phyloP scores from a whole-genome alignment of 2,888 invertebrate species.

The Anodontia alba region DNA sequence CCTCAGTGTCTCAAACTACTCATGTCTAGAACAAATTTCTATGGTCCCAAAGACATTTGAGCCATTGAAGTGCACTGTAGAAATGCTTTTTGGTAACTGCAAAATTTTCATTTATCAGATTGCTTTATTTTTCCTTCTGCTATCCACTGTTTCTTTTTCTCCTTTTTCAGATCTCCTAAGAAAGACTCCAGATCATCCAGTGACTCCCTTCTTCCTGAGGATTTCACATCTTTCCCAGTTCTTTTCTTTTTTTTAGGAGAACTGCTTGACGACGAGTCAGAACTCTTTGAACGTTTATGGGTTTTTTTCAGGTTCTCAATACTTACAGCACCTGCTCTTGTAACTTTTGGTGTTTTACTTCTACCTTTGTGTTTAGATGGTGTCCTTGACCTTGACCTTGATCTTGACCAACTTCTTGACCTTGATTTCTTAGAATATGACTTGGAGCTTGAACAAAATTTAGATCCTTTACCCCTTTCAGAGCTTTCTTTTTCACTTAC shows the following conservation, averaged over 20 bases:
- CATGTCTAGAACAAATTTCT: no score
- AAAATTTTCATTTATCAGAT: neutral
- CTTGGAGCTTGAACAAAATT: neutral
- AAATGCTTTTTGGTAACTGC: no score
- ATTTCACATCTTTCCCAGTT: neutral
- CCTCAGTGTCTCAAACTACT: no score
- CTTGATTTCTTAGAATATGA: slow-evolving; percentile 18
- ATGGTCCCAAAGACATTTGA: no score
- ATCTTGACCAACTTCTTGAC: neutral
- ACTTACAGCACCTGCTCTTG: neutral
- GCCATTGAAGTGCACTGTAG: no score
- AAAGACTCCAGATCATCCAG: slow-evolving; percentile 46
- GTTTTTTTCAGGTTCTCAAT: neutral
- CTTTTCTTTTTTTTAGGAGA: slow-evolving; percentile 17
- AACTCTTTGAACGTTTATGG: slow-evolving; percentile 24
- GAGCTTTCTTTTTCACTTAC: neutral
- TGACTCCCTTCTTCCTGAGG: slow-evolving; percentile 23
- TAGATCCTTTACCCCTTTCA: neutral
- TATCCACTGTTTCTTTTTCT: slow-evolving; percentile 33
- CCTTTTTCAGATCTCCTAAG: slow-evolving; percentile 28
- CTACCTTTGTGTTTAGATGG: no score
- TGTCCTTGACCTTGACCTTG: neutral
- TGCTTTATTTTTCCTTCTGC: slow-evolving; percentile 1
- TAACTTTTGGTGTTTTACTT: neutral
- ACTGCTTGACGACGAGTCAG: slow-evolving; percentile 26